Conservation (phyloP, 2,797 vertebrate genomes). For the Amazona ochrocephala region DNA sequence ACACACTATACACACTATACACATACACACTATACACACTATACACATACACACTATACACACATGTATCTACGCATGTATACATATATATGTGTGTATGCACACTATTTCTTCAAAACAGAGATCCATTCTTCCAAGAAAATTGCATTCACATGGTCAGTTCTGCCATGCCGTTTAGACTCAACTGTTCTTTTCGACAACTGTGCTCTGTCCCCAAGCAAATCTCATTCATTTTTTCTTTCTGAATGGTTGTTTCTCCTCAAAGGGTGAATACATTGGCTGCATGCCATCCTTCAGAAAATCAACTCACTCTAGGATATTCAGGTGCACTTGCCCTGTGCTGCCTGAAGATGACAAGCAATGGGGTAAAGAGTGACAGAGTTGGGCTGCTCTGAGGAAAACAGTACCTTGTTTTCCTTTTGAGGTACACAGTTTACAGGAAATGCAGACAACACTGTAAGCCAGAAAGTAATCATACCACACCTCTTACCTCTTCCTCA, state of each 20-base stretch:
- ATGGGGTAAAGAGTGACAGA: background rate
- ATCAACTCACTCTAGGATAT: background rate
- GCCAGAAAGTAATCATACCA: background rate
- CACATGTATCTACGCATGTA: background rate
- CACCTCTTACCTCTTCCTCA: background rate
- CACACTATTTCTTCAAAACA: background rate
- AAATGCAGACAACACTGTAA: background rate
- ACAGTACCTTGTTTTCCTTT: background rate
- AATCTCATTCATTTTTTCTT: background rate
- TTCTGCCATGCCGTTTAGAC: background rate
- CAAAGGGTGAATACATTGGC: background rate
- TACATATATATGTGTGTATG: rapidly evolving
- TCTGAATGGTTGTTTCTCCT: background rate
- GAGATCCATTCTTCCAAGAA: background rate
- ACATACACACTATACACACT: no score
- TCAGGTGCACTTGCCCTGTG: background rate
- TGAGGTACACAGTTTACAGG: rapidly evolving
- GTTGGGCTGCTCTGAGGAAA: background rate
- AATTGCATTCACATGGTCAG: background rate
- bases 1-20: no score
- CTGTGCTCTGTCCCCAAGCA: background rate
- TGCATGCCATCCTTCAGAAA: background rate
- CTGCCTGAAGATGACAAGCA: background rate
- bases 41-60: background rate
- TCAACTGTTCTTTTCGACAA: background rate